Conservation (phyloP, 2,888 invertebrate genomes). For the Candidula unifasciata region DNA sequence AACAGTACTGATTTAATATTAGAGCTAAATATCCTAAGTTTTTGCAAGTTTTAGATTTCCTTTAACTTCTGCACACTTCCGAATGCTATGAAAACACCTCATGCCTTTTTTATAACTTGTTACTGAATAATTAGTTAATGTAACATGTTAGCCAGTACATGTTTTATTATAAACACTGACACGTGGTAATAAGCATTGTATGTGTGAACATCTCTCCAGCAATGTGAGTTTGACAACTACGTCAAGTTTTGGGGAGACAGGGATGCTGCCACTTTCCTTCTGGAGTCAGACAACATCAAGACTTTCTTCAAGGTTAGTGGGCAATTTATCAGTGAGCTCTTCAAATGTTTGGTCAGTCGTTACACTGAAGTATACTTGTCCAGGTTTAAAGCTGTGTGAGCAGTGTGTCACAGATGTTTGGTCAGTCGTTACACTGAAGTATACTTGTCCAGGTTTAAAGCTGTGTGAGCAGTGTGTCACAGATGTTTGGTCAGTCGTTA, state of each 20-base stretch:
- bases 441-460: constrained; percentile 83
- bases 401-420: not conserved
- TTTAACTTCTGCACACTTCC: too few species aligned
- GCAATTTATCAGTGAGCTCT: not conserved
- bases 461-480: constrained; percentile 79
- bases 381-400: constrained; percentile 86
- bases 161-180: not conserved
- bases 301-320: constrained; percentile 87
- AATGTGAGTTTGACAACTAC: constrained; percentile 67
- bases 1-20: too few species aligned
- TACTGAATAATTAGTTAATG: too few species aligned
- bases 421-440: not conserved
- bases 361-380: not conserved
- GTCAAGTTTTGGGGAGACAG: constrained; percentile 64
- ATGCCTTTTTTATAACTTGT: too few species aligned
- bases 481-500: not conserved
- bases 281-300: constrained; percentile 61
- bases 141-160: too few species aligned
- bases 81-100: too few species aligned
- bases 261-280: constrained; percentile 57
- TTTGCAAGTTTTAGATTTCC: too few species aligned
- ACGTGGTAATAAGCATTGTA: not conserved
- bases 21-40: too few species aligned
- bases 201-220: constrained; percentile 54
- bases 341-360: not conserved